Percentiles rank a stretch among this genome's conserved stretches.
Conservation (phyloP, 2,888 invertebrate genomes). For the Zelleria hepariella region DNA sequence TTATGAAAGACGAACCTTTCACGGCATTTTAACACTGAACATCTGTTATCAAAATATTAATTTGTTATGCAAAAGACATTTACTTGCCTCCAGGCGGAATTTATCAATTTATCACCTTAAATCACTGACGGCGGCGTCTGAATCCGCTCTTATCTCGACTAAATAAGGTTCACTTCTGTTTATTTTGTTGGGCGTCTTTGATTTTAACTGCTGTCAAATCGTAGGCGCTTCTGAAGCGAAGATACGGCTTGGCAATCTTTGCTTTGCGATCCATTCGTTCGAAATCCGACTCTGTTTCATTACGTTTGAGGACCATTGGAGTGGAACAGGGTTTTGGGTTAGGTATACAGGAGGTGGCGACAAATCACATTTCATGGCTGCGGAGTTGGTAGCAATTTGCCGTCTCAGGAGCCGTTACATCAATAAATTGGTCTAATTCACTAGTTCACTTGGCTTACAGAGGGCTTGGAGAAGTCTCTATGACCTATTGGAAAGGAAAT, state of each 20-base stretch:
- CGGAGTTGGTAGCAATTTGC: slow-evolving; percentile 14
- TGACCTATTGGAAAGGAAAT: not conserved
- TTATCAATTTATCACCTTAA: slow-evolving; percentile 5
- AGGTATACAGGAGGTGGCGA: slow-evolving; percentile 3
- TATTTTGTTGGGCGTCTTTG: not conserved
- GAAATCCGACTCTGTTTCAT: not conserved
- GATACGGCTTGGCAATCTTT: not conserved
- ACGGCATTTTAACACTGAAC: slow-evolving; percentile 16
- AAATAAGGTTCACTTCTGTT: slow-evolving; percentile 11
- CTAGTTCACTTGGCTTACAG: slow-evolving; percentile 1
- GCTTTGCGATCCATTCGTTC: not conserved
- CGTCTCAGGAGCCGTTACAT: not conserved
- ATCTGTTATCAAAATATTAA: slow-evolving; percentile 26
- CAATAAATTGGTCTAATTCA: slow-evolving; percentile 2
- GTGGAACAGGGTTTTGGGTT: not conserved
- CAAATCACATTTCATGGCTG: slow-evolving; percentile 23
- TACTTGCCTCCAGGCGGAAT: slow-evolving; percentile 5
- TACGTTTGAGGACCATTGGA: not conserved
- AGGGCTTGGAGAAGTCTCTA: not conserved
- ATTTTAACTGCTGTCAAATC: slow-evolving; percentile 10
- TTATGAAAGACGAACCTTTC: not conserved
- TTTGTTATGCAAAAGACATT: slow-evolving; percentile 26
- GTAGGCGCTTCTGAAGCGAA: slow-evolving; percentile 16
- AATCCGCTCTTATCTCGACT: not conserved
- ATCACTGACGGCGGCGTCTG: not conserved